A percentile compares a stretch with the other conserved stretches of the same genome.
phyloP scores from a whole-genome alignment of 2,888 invertebrate genomes.

The Parelbella ahira region DNA sequence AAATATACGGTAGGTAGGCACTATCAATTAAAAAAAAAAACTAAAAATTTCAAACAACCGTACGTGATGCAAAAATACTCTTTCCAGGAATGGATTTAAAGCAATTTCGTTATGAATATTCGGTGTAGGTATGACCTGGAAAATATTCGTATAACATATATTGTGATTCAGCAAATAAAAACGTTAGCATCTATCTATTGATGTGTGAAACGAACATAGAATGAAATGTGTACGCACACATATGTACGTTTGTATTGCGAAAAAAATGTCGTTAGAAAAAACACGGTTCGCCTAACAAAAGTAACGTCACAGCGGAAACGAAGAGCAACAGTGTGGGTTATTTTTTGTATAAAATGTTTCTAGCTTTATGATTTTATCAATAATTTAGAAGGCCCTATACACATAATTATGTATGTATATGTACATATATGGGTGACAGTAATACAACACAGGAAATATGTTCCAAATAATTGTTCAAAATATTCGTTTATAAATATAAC shows the following conservation, averaged over 20 bases:
- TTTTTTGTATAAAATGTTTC: no score
- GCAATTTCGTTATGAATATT: slow-evolving; percentile 14
- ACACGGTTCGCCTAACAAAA: slow-evolving; percentile 2
- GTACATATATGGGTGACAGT: no score
- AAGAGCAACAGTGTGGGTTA: slow-evolving; percentile 1
- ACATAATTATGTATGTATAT: no score
- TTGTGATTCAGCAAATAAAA: slow-evolving; percentile 12
- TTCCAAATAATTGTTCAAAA: no score
- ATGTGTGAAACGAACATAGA: slow-evolving; percentile 11
- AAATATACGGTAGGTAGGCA: no score
- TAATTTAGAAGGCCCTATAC: no score
- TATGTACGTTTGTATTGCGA: slow-evolving; percentile 6
- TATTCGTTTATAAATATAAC: no score
- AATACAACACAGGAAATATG: no score
- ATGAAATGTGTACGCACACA: slow-evolving; percentile 16
- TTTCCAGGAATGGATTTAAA: slow-evolving; percentile 3
- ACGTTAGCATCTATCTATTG: slow-evolving; percentile 13
- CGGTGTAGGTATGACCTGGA: neutral
- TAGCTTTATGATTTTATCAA: no score
- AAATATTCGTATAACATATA: slow-evolving; percentile 15
- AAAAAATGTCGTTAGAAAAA: slow-evolving; percentile 22
- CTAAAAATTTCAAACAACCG: slow-evolving; percentile 1
- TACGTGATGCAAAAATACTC: slow-evolving; percentile 12
- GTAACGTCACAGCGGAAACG: neutral
- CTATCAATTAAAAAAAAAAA: no score